These are phyloP conservation scores for Chironomus tepperi DNA, from an alignment of 1,140 invertebrate species.

Conservation along the genomic window DNA sequence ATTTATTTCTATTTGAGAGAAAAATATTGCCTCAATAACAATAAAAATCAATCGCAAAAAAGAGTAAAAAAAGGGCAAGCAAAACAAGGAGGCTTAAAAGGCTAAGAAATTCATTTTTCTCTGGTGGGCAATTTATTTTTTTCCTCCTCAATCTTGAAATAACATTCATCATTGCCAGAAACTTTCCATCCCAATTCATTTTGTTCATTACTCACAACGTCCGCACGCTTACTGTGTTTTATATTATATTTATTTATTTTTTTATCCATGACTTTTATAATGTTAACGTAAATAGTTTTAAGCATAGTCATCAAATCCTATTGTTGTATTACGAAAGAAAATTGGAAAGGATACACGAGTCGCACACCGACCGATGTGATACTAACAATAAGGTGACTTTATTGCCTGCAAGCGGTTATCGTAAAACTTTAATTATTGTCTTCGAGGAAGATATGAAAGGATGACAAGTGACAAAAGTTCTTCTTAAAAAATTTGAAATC, in stretches of 20 bases:
- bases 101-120: too few relatives aligned
- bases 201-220: neutral
- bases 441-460: too few relatives aligned
- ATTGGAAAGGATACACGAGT: too few relatives aligned
- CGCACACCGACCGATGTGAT: too few relatives aligned
- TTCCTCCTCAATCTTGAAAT: neutral
- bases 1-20: neutral
- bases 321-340: too few relatives aligned
- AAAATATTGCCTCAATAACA: neutral
- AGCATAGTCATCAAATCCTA: neutral
- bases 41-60: neutral
- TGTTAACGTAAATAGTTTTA: neutral
- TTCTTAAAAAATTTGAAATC: too few relatives aligned
- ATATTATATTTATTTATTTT: neutral
- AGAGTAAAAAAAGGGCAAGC: neutral
- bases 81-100: too few relatives aligned
- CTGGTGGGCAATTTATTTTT: too few relatives aligned
- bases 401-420: neutral
- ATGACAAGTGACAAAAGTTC: too few relatives aligned
- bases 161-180: constrained; percentile 4
- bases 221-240: too few relatives aligned
- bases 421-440: too few relatives aligned
- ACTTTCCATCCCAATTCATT: constrained; percentile 1
- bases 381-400: neutral
- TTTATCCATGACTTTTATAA: neutral